These are phyloP conservation scores for Alca torda DNA, from an alignment of 2,797 vertebrate genomes.

Conservation along the genomic window DNA sequence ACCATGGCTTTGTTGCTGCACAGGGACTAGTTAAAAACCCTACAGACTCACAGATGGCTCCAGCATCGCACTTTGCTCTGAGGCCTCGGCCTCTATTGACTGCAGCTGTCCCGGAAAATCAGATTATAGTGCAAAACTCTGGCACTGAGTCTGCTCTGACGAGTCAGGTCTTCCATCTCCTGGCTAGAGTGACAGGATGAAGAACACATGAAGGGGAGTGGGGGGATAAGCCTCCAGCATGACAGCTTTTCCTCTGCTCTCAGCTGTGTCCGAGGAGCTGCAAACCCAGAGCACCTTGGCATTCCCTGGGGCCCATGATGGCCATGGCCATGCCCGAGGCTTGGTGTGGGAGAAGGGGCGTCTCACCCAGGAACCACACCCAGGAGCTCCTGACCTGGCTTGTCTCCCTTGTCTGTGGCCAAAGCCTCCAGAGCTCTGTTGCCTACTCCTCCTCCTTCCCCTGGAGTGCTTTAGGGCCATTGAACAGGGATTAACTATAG, in stretches of 20 bases:
- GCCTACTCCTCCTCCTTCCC: not conserved
- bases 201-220: not conserved
- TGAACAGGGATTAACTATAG: not conserved
- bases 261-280: not conserved
- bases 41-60: not conserved
- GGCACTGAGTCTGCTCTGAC: not conserved
- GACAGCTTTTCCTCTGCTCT: not conserved
- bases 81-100: not conserved
- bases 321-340: fast-evolving
- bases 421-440: not conserved
- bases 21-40: not conserved
- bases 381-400: not conserved
- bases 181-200: not conserved
- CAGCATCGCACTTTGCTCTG: not conserved
- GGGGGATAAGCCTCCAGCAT: not conserved
- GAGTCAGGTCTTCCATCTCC: not conserved
- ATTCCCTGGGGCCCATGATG: fast-evolving
- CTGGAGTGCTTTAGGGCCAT: fast-evolving
- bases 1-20: fast-evolving
- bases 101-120: constrained; percentile 32
- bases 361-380: fast-evolving
- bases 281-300: not conserved
- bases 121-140: constrained; percentile 5
- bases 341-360: not conserved
- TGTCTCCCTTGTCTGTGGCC: not conserved